A percentile compares a stretch with the other conserved stretches of the same genome.
These are phyloP conservation scores for Scaptodrosophila latifasciaeformis DNA, from an alignment of 2,888 invertebrate species.

Conservation along the genomic window DNA sequence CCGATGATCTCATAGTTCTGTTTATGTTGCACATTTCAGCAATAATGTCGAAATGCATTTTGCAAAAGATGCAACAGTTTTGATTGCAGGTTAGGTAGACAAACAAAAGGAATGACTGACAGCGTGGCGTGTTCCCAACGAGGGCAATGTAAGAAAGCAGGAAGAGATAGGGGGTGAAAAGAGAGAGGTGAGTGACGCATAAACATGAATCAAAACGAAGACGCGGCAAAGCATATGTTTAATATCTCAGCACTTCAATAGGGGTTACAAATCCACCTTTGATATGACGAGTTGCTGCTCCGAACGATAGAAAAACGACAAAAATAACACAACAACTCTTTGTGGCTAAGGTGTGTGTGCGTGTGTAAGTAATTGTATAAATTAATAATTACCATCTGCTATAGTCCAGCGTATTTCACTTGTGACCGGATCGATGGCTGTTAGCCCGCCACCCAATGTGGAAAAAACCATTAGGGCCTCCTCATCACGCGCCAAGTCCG, in stretches of 20 bases:
- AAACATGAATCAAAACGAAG: no score
- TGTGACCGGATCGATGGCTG: slow-evolving; percentile 90
- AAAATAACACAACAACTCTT: neutral
- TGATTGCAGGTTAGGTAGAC: no score
- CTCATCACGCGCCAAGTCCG: slow-evolving; percentile 82
- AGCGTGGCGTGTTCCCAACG: no score
- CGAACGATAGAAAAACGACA: no score
- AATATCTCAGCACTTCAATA: no score
- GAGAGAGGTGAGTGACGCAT: no score
- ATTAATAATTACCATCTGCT: slow-evolving; percentile 83
- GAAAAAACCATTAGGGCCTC: slow-evolving; percentile 89
- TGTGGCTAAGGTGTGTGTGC: neutral
- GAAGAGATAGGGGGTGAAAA: no score
- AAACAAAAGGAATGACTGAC: no score
- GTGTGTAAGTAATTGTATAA: slow-evolving; percentile 3
- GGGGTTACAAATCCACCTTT: neutral
- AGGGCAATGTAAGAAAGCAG: no score
- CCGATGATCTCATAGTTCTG: slow-evolving; percentile 17
- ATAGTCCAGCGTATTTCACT: slow-evolving; percentile 93
- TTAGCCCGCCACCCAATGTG: slow-evolving; percentile 93
- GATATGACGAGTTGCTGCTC: no score
- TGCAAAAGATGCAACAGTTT: slow-evolving; percentile 18
- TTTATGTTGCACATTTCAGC: slow-evolving; percentile 36
- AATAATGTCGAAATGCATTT: slow-evolving; percentile 24
- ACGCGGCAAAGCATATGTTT: no score